Percentiles rank a stretch among this genome's conserved stretches.
Evolutionary conservation across 2,888 invertebrate species (phyloP).

Genomic region (Mythimna pallens): DNA sequence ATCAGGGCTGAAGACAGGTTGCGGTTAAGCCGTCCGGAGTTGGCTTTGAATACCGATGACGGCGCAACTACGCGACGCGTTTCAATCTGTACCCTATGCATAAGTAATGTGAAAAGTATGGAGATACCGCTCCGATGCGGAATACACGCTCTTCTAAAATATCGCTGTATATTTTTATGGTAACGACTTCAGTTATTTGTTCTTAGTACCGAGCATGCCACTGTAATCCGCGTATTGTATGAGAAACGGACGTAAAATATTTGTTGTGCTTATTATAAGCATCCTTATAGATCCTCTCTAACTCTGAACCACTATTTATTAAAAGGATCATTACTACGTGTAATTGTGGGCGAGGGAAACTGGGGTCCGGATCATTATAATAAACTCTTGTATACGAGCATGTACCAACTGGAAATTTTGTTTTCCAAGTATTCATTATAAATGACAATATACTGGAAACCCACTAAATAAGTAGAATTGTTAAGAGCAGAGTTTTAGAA

Average conservation of each 20-base stretch:
- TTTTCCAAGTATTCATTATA: constrained; percentile 8
- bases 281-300: constrained; percentile 9
- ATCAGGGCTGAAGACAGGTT: constrained; percentile 82
- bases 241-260: constrained; percentile 40
- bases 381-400: background rate
- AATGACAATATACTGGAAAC: background rate
- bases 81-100: constrained; percentile 90
- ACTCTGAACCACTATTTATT: constrained; percentile 39
- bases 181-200: constrained; percentile 85
- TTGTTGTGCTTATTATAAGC: constrained; percentile 31
- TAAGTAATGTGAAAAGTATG: constrained; percentile 90
- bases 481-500: too few relatives aligned
- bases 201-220: constrained; percentile 69
- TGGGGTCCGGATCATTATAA: constrained; percentile 8
- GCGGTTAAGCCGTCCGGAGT: constrained; percentile 82
- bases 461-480: too few relatives aligned
- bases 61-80: constrained; percentile 84
- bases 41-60: constrained; percentile 88
- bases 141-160: constrained; percentile 85
- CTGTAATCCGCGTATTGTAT: constrained; percentile 51
- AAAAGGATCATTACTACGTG: constrained; percentile 34
- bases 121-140: constrained; percentile 83
- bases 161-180: constrained; percentile 87
- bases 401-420: background rate
- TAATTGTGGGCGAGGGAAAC: constrained; percentile 21